Conservation (phyloP, 2,113 vertebrate species). For the Bothrops jararaca region DNA sequence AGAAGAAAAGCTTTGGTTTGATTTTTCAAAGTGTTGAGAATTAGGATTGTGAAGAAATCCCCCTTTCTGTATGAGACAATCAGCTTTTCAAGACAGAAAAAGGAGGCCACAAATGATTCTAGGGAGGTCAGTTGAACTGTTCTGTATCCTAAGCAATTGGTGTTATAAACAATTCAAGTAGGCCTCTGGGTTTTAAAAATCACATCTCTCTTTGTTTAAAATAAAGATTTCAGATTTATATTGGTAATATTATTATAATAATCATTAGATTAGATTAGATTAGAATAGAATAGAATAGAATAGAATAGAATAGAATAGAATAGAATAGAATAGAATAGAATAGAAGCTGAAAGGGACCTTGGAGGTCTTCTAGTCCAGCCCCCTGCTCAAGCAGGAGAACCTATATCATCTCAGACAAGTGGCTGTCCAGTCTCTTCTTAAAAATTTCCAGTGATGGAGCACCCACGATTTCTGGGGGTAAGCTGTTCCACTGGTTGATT, state of each 20-base stretch:
- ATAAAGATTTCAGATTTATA: background rate
- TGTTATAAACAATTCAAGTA: background rate
- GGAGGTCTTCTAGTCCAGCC: no score
- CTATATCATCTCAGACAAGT: no score
- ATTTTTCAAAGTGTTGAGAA: background rate
- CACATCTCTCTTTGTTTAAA: background rate
- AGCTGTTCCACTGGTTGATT: no score
- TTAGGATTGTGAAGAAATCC: background rate
- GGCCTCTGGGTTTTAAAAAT: background rate
- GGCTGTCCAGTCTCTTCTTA: no score
- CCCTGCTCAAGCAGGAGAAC: no score
- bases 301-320: background rate
- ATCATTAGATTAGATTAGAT: background rate
- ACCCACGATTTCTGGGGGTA: no score
- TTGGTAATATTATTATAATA: background rate
- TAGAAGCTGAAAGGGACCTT: no score
- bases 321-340: background rate
- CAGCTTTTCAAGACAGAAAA: background rate
- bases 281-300: background rate
- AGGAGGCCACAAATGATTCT: background rate
- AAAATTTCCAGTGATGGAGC: no score
- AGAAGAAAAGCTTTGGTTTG: constrained; percentile 5
- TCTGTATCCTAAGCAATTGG: background rate
- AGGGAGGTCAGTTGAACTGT: background rate
- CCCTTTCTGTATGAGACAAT: background rate